These are phyloP conservation scores for Balearica regulorum DNA, from an alignment of 2,797 vertebrate genomes.

Conservation along the genomic window DNA sequence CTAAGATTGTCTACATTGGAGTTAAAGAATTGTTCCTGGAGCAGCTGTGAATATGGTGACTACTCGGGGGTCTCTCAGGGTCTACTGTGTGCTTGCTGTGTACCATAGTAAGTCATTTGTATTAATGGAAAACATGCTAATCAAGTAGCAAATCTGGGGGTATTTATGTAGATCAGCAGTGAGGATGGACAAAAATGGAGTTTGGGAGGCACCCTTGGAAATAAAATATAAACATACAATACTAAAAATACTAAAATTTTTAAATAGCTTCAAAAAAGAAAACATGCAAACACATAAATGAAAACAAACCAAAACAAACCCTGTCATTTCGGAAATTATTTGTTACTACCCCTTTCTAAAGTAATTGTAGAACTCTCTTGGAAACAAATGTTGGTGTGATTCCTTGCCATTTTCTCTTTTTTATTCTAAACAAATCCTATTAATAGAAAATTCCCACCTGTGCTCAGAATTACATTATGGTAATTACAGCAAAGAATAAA, in stretches of 20 bases:
- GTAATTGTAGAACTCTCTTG: background rate
- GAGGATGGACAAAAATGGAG: background rate
- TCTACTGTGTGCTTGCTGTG: background rate
- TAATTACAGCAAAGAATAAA: constrained; percentile 34
- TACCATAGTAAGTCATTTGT: background rate
- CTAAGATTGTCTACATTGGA: background rate
- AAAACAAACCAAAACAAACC: background rate
- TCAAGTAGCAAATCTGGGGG: background rate
- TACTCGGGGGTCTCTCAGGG: background rate
- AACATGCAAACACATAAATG: background rate
- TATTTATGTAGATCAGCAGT: background rate
- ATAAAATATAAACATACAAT: background rate
- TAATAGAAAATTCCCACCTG: constrained; percentile 21
- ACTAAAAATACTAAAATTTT: background rate
- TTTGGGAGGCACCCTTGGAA: background rate
- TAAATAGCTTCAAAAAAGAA: background rate
- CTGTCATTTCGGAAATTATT: constrained; percentile 1
- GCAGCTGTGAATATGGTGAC: background rate
- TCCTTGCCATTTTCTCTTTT: constrained; percentile 1
- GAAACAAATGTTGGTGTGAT: constrained; percentile 6
- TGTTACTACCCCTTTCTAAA: background rate
- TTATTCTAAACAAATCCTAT: constrained; percentile 15
- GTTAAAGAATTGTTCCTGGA: background rate
- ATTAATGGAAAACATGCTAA: background rate
- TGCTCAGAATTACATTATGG: constrained; percentile 26